Evolutionary conservation across 2,888 invertebrate species (phyloP), one percentile per base, ranked within the genome.

Genomic region (Hermodice carunculata): DNA sequence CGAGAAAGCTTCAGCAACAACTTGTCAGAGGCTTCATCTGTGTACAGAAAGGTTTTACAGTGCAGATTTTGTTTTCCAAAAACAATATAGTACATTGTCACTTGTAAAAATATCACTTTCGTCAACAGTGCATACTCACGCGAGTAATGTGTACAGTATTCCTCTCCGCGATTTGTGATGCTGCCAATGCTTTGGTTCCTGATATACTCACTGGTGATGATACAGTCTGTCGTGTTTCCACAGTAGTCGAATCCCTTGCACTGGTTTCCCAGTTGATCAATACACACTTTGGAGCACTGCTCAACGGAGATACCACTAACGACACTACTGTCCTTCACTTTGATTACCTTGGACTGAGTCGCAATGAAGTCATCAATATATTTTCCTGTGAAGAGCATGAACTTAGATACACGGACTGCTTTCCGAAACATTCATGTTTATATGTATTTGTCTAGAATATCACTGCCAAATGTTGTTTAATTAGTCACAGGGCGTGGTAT

Each of bases 221-320:
- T 37, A 53, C 53, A 53, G 37, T 19, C 32, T 2, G 53, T 53
- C 53, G 32, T 3, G 24, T 53, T 53, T n/a, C 53, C 53, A n/a
- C 53, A 53, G 37, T 24, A 53, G 37, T 53, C 53, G 37, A 53
- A 53, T 6, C 53, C 53, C 17, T 53, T 53, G 37, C 53, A 53
- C 24, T 53, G 34, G 22, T 17, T 32, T 17, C 53, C 53, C 32
- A 53, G 22, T 14, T 53, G 28, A 11, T 53, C 53, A 6, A 53
- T 37, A 37, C 53, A 53, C 37, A 22, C 11, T 24, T 53, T 53
- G 37, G 53, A 32, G 22, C 53, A 53, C 22, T 31, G n/a, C 6
- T 28, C 19, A 28, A 24, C 22, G 53, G 24, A 24, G 6, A 32
- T 22, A 37, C 31, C 53, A 34, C 53, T 32, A 17, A 53, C 19